phyloP scores from a whole-genome alignment of 2,797 vertebrate genomes.

The Typhlichthys eigenmanni region DNA sequence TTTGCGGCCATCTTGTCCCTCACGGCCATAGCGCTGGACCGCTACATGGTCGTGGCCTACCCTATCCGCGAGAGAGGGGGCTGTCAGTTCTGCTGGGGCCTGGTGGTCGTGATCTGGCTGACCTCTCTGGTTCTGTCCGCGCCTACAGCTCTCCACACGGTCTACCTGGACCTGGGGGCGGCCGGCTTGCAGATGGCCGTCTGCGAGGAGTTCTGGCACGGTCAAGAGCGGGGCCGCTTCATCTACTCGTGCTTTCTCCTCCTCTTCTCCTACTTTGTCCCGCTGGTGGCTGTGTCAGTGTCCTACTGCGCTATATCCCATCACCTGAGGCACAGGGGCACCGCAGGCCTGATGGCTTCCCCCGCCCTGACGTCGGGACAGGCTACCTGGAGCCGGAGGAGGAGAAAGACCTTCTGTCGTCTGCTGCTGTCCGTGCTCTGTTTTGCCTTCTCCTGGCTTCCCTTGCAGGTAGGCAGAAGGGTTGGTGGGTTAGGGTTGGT shows the following conservation, averaged over 20 bases:
- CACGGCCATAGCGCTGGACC: constrained; percentile 86
- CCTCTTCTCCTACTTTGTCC: constrained; percentile 85
- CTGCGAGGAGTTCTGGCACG: constrained; percentile 88
- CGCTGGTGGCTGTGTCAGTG: constrained; percentile 78
- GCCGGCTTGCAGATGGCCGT: constrained; percentile 83
- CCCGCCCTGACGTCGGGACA: constrained; percentile 62
- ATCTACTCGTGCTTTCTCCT: constrained; percentile 86
- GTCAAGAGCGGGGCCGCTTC: constrained; percentile 74
- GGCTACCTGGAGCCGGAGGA: constrained; percentile 78
- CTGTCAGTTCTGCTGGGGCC: constrained; percentile 73
- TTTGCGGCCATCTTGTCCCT: constrained; percentile 86
- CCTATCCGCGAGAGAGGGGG: constrained; percentile 81
- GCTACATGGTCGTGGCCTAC: constrained; percentile 87
- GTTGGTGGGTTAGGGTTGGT: neutral
- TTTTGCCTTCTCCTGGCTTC: constrained; percentile 89
- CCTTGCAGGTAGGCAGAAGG: constrained; percentile 77
- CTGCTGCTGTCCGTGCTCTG: constrained; percentile 82
- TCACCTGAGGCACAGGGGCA: constrained; percentile 75
- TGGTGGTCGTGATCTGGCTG: constrained; percentile 82
- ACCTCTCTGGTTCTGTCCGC: constrained; percentile 77
- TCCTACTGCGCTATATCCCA: constrained; percentile 87
- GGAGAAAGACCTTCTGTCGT: constrained; percentile 84
- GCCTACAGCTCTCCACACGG: constrained; percentile 79
- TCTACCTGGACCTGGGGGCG: constrained; percentile 81
- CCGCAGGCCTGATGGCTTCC: constrained; percentile 66